Evolutionary conservation across 2,797 vertebrate species (phyloP).

Genomic region (Spondyliosoma cantharus): DNA sequence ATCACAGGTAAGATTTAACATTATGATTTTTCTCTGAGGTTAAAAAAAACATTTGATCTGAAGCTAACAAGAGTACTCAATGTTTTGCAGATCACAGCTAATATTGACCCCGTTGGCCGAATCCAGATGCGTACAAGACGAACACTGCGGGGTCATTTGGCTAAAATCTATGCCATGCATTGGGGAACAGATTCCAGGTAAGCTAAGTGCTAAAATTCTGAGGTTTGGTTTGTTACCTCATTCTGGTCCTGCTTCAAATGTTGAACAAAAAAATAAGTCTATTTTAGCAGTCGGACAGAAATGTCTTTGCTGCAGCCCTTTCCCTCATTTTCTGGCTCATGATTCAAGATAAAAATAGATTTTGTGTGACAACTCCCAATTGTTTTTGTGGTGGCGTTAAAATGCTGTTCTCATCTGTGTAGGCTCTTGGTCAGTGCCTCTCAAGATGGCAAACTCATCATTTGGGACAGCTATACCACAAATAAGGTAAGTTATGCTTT

Average conservation of each 20-base stretch:
- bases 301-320: neutral
- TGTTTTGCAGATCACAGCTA: conserved; percentile 93
- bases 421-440: conserved; percentile 99
- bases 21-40: neutral
- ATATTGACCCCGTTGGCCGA: conserved; percentile 97
- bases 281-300: neutral
- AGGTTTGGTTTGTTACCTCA: neutral
- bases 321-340: neutral
- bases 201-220: conserved; percentile 1
- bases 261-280: neutral
- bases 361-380: neutral
- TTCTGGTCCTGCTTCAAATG: conserved; percentile 6
- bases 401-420: conserved; percentile 38
- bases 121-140: conserved; percentile 99
- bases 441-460: conserved; percentile 99
- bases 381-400: neutral
- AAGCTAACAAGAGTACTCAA: conserved; percentile 20
- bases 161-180: conserved; percentile 99
- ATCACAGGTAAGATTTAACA: conserved; percentile 89
- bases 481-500: conserved; percentile 90
- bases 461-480: conserved; percentile 99
- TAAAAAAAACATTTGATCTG: conserved; percentile 5
- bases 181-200: conserved; percentile 99
- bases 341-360: conserved; percentile 30
- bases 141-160: conserved; percentile 97